Evolutionary conservation across 1,140 invertebrate genomes (phyloP), one percentile per base, ranked within the genome.

Genomic region (Brachionus manjavacas): DNA sequence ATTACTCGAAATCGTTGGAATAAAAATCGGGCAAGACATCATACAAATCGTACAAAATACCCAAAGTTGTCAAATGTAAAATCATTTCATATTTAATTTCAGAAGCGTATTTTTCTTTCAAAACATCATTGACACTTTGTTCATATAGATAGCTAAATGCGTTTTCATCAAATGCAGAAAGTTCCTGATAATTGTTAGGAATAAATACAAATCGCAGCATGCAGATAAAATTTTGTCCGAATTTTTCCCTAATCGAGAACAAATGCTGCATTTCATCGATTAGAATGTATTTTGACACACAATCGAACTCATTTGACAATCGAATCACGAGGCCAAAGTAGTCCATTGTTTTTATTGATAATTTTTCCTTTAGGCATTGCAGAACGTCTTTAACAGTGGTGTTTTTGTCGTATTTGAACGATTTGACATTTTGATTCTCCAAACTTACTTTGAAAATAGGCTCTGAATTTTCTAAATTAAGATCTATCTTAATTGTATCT

Each of bases 351-450:
- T 92, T 92, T 83, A 96, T 92, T 84, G 93, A 94, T 20, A 96
- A 91, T 89, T 96, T 96, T 86, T 94, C 93, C 88, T 94, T 93
- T 72, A 97, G 89, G 11, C 94, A 95, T 80, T 92, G 91, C 8
- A 96, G 92, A 68, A 97, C 95, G 89, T 96, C 90, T 86, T 89
- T 92, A 1, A 96, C 95, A 3, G 94, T 94, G 14, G 95, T 97
- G 70, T 92, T 94, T 28, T 93, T 92, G 89, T 97, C 95, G 88
- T 97, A 97, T 88, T 96, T 96, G 89, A 97, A 97, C n/a, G 94
- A 96, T 89, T 96, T 96, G 3, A 95, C 96, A 89, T 96, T 95
- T 3, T 95, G 95, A 88, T 96, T 97, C 89, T 97, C 95, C 28
- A 96, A 90, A 88, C 96, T 96, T 20, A 93, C 92, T 90, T 96